These are phyloP conservation scores for Chondrilla cf. caribensis DNA, from an alignment of 37 sponge, comb jelly and placozoan genomes.

Conservation along the genomic window DNA sequence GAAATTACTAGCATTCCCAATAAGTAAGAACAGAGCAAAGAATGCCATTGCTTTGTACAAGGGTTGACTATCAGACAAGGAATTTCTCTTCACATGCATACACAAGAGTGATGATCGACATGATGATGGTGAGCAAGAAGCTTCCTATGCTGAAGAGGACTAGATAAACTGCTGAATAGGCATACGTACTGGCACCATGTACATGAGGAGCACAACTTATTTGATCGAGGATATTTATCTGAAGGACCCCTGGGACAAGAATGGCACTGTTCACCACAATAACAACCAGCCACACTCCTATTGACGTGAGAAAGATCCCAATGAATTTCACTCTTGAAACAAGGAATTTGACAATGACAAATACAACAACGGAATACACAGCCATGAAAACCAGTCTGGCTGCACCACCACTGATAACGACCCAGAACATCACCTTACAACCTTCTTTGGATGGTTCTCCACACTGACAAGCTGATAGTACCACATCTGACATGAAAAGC, in stretches of 20 bases:
- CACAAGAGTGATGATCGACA: neutral
- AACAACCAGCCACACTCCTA: neutral
- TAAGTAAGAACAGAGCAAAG: neutral
- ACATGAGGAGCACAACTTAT: neutral
- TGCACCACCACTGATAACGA: neutral
- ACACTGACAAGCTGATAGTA: neutral
- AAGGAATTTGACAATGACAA: neutral
- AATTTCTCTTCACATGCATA: neutral
- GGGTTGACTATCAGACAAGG: no score
- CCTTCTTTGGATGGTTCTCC: neutral
- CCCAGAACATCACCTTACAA: neutral
- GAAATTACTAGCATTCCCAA: neutral
- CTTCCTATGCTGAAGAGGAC: conserved; percentile 1
- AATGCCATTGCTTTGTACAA: neutral
- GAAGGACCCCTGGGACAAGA: neutral
- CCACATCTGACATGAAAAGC: neutral
- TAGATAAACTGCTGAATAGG: neutral
- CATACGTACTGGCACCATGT: neutral
- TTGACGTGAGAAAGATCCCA: neutral
- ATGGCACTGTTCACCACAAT: neutral
- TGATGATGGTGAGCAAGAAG: neutral
- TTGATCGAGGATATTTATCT: neutral
- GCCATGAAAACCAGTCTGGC: neutral
- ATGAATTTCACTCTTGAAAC: neutral
- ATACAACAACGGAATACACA: neutral